Conservation (phyloP, 2,797 vertebrate genomes). For the Micropoecilia bifurca region DNA sequence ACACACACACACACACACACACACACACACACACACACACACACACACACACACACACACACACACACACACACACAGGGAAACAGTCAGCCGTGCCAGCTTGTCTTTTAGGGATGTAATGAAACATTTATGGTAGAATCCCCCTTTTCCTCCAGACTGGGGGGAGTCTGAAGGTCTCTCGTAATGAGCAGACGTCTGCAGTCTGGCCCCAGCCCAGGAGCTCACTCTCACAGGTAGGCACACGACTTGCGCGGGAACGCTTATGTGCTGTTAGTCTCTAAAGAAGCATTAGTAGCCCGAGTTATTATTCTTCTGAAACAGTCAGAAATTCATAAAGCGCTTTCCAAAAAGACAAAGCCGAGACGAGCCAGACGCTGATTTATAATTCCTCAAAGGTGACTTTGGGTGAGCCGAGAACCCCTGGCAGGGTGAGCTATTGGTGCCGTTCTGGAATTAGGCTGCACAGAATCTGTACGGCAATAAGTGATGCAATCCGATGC, state of each 20-base stretch:
- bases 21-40: slow-evolving; percentile 19
- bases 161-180: slow-evolving; percentile 75
- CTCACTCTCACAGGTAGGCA: slow-evolving; percentile 62
- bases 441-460: slow-evolving; percentile 46
- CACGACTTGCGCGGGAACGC: slow-evolving; percentile 23
- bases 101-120: slow-evolving; percentile 72
- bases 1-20: slow-evolving; percentile 14
- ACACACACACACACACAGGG: slow-evolving; percentile 14
- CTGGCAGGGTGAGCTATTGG: slow-evolving; percentile 49
- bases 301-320: slow-evolving; percentile 6
- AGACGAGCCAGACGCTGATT: slow-evolving; percentile 20
- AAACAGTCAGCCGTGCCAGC: slow-evolving; percentile 55
- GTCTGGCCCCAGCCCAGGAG: slow-evolving; percentile 65
- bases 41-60: slow-evolving; percentile 17
- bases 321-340: not conserved
- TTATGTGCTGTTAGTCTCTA: slow-evolving; percentile 20
- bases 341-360: slow-evolving; percentile 11
- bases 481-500: slow-evolving; percentile 69
- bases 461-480: slow-evolving; percentile 54
- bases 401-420: slow-evolving; percentile 57
- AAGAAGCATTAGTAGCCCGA: slow-evolving; percentile 37
- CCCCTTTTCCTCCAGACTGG: slow-evolving; percentile 56
- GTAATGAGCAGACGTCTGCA: slow-evolving; percentile 77
- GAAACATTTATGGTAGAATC: slow-evolving; percentile 79
- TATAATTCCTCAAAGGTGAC: slow-evolving; percentile 58